Conservation (phyloP, 2,888 invertebrate species). For the Erynnis tages region DNA sequence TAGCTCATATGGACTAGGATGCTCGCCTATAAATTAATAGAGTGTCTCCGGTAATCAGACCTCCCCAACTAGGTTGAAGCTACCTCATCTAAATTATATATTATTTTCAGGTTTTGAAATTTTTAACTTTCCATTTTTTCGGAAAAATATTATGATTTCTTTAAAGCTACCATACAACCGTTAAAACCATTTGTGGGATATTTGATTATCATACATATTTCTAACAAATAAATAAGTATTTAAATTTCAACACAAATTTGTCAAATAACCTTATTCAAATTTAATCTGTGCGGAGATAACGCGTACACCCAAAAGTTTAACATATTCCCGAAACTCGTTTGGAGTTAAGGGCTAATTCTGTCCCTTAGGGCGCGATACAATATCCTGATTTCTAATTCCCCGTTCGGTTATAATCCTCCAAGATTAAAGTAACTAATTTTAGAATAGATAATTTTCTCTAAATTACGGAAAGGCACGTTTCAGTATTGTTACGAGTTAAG, state of each 20-base stretch:
- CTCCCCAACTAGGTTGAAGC: too few species aligned
- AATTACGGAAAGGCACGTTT: slow-evolving; percentile 1
- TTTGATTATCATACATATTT: too few species aligned
- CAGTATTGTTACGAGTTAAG: too few species aligned
- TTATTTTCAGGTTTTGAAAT: too few species aligned
- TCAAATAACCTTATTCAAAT: too few species aligned
- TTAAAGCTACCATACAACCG: too few species aligned
- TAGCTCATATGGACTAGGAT: too few species aligned
- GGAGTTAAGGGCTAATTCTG: slow-evolving; percentile 41
- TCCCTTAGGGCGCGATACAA: slow-evolving; percentile 39
- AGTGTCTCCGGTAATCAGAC: too few species aligned
- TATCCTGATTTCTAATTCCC: slow-evolving; percentile 23
- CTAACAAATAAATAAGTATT: slow-evolving; percentile 20
- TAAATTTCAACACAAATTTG: too few species aligned
- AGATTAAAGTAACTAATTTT: slow-evolving; percentile 24
- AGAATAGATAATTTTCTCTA: slow-evolving; percentile 7
- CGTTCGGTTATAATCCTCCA: slow-evolving; percentile 17
- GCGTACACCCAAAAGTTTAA: slow-evolving; percentile 58
- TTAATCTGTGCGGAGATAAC: slow-evolving; percentile 29
- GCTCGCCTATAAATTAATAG: too few species aligned
- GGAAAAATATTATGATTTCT: background rate
- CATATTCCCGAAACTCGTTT: slow-evolving; percentile 57
- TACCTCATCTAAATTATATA: too few species aligned
- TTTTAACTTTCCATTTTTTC: background rate
- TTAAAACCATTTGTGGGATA: too few species aligned